Evolutionary conservation across 1,140 invertebrate species (phyloP).

Genomic region (Phymorhynchus buccinoides): DNA sequence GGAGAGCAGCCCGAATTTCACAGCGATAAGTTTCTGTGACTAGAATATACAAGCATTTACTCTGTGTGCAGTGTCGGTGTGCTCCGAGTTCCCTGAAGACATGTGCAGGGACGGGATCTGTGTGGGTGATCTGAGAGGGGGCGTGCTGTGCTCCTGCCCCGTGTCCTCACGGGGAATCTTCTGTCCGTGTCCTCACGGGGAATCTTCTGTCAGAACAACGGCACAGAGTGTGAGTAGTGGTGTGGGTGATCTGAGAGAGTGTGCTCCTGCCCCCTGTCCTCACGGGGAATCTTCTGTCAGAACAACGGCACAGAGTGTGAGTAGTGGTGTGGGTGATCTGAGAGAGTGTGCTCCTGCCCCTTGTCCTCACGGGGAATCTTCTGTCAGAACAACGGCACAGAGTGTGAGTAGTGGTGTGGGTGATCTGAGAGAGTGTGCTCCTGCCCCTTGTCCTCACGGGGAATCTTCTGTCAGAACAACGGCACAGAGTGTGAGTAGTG

Average conservation of each 20-base stretch:
- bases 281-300: too few species aligned
- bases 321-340: conserved; percentile 14
- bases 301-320: background rate
- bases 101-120: background rate
- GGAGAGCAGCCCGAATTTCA: too few species aligned
- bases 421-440: too few species aligned
- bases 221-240: conserved; percentile 18
- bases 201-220: conserved; percentile 18
- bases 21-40: too few species aligned
- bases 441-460: too few species aligned
- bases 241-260: background rate
- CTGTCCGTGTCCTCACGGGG: too few species aligned
- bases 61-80: conserved; percentile 8
- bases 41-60: background rate
- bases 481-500: too few species aligned
- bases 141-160: conserved; percentile 25
- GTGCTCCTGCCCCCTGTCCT: too few species aligned
- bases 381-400: too few species aligned
- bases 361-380: too few species aligned
- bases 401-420: too few species aligned
- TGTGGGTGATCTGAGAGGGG: conserved; percentile 27
- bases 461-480: too few species aligned
- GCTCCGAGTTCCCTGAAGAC: background rate
- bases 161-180: background rate
- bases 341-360: background rate